Base-by-base conservation (phyloP, 2,888 invertebrate species). In the Doris montereyensis region DNA sequence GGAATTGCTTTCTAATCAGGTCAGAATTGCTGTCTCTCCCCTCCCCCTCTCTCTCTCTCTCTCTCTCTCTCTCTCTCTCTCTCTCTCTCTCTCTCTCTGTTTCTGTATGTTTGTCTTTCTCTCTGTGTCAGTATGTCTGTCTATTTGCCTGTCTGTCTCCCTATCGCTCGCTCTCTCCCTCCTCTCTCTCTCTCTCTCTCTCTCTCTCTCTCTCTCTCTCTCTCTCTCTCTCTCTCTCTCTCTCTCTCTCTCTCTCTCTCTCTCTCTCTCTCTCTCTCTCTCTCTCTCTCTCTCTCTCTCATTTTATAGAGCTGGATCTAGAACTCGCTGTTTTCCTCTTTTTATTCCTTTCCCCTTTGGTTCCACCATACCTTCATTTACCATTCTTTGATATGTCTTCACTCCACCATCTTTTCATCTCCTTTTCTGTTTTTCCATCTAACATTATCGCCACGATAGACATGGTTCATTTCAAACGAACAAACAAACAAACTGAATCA, bases 161-260 rank as follows among this genome's bases (percentile, higher is more conserved):
- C 8, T 5, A 5, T 21, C 24, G 10, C 10, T 10, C 26, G 8
- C n/a, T 24, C 10, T n/a, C n/a, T 28, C n/a, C 32, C 5, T 68
- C 4, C n/a, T n/a, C 26, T 32, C 32, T 70, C 2, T 32, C 34
- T 70, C 5, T 32, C 30, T 70, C 5, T 65, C 65, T 65, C 21
- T 65, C 65, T 65, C 2, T 65, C 24, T 24, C 65, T 24, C 65
- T 24, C 65, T 24, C 65, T 65, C 26, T 65, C 65, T 65, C 26
- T 65, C 65, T 65, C 28, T 65, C 26, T 65, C 65, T 60, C 74
- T 74, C 74, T 74, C 60, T 74, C 60, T 74, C 74, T 74, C 3
- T 74, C 58, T 60, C 60, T 72, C 72, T 72, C 72, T 57, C 52
- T 52, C 57, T 72, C 52, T 41, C 72, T n/a, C 52, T 41, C 57